Evolutionary conservation across 2,113 vertebrate genomes (phyloP).

Genomic region (Notothenia coriiceps): DNA sequence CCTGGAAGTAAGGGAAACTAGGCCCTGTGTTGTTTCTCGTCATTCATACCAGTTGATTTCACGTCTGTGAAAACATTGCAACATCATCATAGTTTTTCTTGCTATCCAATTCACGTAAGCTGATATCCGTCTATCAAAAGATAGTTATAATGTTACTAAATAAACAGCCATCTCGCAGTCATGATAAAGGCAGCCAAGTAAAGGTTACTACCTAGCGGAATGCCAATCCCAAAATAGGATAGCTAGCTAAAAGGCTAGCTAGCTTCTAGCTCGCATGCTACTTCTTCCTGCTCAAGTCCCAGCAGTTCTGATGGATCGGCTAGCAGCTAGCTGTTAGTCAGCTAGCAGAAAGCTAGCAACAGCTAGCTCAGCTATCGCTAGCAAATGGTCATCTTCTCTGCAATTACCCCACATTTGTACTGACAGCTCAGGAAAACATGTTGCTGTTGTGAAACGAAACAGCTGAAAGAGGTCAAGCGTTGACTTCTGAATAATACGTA

Average conservation of each 20-base stretch:
- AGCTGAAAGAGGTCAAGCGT: constrained; percentile 18
- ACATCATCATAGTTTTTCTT: constrained; percentile 50
- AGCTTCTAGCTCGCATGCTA: constrained; percentile 65
- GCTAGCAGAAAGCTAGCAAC: constrained; percentile 59
- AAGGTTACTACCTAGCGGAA: constrained; percentile 66
- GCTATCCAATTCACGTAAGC: not conserved
- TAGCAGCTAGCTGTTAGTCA: constrained; percentile 35
- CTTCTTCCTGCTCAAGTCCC: constrained; percentile 63
- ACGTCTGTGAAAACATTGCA: constrained; percentile 65
- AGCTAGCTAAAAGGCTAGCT: constrained; percentile 70
- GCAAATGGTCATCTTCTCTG: constrained; percentile 66
- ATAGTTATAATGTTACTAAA: not conserved
- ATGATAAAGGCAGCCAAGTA: constrained; percentile 36
- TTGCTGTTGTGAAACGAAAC: constrained; percentile 37
- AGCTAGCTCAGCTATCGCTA: constrained; percentile 69
- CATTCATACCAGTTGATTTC: constrained; percentile 71
- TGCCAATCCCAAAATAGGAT: constrained; percentile 79
- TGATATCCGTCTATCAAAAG: not conserved
- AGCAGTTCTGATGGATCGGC: constrained; percentile 33
- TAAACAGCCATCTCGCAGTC: not conserved
- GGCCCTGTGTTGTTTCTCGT: constrained; percentile 66
- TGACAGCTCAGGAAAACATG: constrained; percentile 65
- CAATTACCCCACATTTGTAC: constrained; percentile 47
- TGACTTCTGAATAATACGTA: constrained; percentile 59
- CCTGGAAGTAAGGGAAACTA: constrained; percentile 16